phyloP scores from a whole-genome alignment of 2,888 invertebrate genomes.

The Dromius quadrimaculatus region DNA sequence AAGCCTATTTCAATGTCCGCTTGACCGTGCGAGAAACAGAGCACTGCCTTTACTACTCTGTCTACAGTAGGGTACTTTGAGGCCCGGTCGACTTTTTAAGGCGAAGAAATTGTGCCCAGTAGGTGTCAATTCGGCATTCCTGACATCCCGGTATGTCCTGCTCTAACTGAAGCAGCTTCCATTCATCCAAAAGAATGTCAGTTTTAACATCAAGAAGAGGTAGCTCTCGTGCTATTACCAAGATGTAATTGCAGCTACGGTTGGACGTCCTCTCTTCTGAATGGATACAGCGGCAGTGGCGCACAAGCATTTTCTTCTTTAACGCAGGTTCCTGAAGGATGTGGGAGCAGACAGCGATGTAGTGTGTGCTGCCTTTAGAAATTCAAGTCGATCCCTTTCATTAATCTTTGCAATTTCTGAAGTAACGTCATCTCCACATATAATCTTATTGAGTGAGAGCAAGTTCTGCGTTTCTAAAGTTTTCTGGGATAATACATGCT shows the following conservation, averaged over 20 bases:
- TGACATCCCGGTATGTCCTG: background rate
- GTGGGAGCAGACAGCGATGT: slow-evolving; percentile 39
- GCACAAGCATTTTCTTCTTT: slow-evolving; percentile 19
- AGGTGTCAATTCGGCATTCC: slow-evolving; percentile 34
- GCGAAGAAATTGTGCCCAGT: slow-evolving; percentile 39
- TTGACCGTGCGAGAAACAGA: slow-evolving; percentile 18
- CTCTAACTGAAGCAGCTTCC: slow-evolving; percentile 38
- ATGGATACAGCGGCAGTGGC: slow-evolving; percentile 36
- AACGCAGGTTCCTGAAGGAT: slow-evolving; percentile 41
- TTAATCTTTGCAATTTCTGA: slow-evolving; percentile 34
- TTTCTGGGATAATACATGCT: slow-evolving; percentile 38
- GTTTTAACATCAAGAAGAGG: slow-evolving; percentile 33
- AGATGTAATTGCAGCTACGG: slow-evolving; percentile 36
- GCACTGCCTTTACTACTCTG: slow-evolving; percentile 8
- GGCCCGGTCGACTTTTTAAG: background rate
- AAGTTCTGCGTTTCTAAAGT: slow-evolving; percentile 39
- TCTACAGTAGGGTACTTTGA: slow-evolving; percentile 3
- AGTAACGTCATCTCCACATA: slow-evolving; percentile 29
- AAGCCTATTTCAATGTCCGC: slow-evolving; percentile 19
- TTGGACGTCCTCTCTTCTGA: slow-evolving; percentile 36
- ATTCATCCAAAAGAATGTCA: slow-evolving; percentile 37
- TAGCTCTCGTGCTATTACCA: slow-evolving; percentile 43
- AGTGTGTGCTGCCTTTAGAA: slow-evolving; percentile 39
- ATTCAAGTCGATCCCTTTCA: slow-evolving; percentile 42
- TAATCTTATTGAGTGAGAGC: slow-evolving; percentile 17